Evolutionary conservation across 1,140 invertebrate genomes (phyloP).

Genomic region (Drosophila mayri): DNA sequence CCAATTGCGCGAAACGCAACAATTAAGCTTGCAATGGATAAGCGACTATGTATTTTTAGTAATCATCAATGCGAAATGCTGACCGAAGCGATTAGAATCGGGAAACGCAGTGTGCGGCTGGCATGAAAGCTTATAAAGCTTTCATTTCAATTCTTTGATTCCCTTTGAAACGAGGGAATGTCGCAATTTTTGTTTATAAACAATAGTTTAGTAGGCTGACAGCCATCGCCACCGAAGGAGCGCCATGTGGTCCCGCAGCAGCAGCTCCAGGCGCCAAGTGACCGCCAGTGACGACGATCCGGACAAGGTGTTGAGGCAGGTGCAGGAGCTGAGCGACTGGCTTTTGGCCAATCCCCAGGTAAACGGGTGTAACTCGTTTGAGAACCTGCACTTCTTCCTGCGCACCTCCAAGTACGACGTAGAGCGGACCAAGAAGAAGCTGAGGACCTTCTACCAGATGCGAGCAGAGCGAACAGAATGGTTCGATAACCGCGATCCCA

Average conservation of each 20-base stretch:
- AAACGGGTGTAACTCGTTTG: conserved; percentile 85
- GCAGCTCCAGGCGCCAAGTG: conserved; percentile 27
- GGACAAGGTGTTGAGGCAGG: conserved; percentile 48
- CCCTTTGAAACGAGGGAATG: conserved; percentile 8
- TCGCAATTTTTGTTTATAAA: conserved; percentile 44
- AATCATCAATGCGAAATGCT: conserved; percentile 14
- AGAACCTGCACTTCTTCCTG: conserved; percentile 87
- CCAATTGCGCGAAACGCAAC: conserved; percentile 34
- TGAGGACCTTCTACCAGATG: conserved; percentile 87
- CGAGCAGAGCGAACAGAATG: conserved; percentile 86
- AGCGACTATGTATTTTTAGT: conserved; percentile 30
- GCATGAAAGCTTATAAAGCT: conserved; percentile 35
- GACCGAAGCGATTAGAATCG: conserved; percentile 19
- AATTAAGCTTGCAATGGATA: conserved; percentile 43
- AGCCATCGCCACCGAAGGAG: conserved; percentile 18
- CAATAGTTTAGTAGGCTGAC: conserved; percentile 41
- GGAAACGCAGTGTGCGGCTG: background rate
- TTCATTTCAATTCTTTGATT: conserved; percentile 11
- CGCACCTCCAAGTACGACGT: conserved; percentile 88
- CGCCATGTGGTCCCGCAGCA: conserved; percentile 46
- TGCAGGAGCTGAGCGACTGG: conserved; percentile 73
- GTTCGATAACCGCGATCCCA: conserved; percentile 88
- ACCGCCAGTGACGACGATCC: conserved; percentile 24
- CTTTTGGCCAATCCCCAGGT: conserved; percentile 73
- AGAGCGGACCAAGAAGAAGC: conserved; percentile 86